These are phyloP conservation scores for Sporophila hypoxantha DNA, from an alignment of 2,113 vertebrate genomes.

Conservation along the genomic window DNA sequence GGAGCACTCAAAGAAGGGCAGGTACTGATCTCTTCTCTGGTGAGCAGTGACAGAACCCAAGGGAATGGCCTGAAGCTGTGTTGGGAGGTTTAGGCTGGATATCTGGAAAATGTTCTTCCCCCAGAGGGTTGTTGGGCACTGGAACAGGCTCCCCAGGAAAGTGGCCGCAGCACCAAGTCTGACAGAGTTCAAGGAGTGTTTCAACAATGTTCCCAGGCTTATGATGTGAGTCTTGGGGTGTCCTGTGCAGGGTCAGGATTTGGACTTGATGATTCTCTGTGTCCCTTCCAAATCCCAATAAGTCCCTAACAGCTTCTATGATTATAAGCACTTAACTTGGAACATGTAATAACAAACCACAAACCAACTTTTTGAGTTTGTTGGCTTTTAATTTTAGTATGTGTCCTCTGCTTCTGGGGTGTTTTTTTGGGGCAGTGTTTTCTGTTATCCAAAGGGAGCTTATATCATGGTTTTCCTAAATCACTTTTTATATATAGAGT, in stretches of 20 bases:
- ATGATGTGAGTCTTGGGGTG: background rate
- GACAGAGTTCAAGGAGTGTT: background rate
- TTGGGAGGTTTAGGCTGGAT: background rate
- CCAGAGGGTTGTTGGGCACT: background rate
- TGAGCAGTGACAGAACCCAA: background rate
- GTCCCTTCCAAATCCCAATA: background rate
- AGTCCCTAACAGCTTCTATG: background rate
- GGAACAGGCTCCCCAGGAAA: background rate
- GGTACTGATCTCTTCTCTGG: background rate
- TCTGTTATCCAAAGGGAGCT: background rate
- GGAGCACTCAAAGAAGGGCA: background rate
- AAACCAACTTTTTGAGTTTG: background rate
- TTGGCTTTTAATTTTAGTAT: background rate
- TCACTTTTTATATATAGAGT: background rate
- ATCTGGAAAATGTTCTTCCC: background rate
- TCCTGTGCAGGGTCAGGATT: too few species aligned
- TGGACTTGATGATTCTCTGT: background rate
- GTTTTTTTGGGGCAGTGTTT: background rate
- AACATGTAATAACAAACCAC: background rate
- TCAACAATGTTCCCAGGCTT: background rate
- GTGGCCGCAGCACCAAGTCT: background rate
- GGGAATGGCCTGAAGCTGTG: background rate
- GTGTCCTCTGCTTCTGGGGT: rapidly evolving
- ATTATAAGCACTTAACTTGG: background rate
- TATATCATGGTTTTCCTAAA: background rate